These are phyloP conservation scores for Megalurothrips usitatus DNA, from an alignment of 2,888 invertebrate genomes.

Conservation along the genomic window DNA sequence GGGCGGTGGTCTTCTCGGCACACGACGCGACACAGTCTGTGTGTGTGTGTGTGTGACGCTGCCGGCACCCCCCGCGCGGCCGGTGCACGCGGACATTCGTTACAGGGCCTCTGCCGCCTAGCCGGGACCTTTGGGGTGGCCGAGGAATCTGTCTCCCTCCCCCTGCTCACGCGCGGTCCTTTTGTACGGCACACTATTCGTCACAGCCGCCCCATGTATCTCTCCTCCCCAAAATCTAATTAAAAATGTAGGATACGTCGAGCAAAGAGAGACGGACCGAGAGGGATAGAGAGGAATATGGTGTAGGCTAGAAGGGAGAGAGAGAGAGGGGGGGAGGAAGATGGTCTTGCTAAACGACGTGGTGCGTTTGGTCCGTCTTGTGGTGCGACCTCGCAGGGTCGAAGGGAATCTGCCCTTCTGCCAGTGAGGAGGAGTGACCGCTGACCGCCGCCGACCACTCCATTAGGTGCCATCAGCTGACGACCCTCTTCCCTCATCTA, in stretches of 20 bases:
- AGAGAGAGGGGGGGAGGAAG: background rate
- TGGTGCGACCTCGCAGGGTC: background rate
- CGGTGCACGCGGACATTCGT: background rate
- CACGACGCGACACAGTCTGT: no score
- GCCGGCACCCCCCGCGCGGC: background rate
- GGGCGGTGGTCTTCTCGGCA: no score
- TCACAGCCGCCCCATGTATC: constrained; percentile 19
- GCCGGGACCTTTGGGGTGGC: background rate
- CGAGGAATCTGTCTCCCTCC: background rate
- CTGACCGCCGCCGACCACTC: constrained; percentile 11
- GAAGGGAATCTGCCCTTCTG: no score
- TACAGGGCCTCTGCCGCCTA: background rate
- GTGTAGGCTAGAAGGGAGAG: no score
- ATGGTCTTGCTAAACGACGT: no score
- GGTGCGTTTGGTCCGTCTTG: no score
- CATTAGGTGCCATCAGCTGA: background rate
- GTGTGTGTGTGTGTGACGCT: no score
- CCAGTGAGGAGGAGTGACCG: background rate
- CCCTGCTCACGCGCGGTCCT: background rate
- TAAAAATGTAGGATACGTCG: constrained; percentile 22
- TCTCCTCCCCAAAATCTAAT: constrained; percentile 21
- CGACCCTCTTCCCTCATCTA: background rate
- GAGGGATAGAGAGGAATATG: background rate
- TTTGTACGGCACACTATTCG: constrained; percentile 23
- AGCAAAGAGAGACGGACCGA: background rate